Conservation (phyloP, 2,888 invertebrate species). For the Polydrusus tereticollis region DNA sequence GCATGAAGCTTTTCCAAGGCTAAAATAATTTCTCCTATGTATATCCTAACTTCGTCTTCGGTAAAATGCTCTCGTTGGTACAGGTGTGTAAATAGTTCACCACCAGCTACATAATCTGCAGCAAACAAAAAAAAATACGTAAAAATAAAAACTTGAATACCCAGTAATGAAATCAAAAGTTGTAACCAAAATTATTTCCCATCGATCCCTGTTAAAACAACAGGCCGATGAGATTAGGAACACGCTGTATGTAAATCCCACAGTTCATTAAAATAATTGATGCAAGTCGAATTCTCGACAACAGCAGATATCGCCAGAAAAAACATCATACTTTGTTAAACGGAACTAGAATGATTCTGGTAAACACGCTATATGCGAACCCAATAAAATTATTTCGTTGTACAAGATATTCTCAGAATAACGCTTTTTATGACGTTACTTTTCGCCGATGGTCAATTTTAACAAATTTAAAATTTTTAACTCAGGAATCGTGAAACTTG, state of each 20-base stretch:
- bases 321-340: neutral
- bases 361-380: neutral
- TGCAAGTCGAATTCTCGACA: neutral
- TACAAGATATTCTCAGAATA: neutral
- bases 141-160: neutral
- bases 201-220: no score
- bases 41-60: slow-evolving; percentile 90
- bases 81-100: slow-evolving; percentile 96
- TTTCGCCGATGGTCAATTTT: neutral
- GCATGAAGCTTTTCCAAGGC: slow-evolving; percentile 96
- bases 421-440: neutral
- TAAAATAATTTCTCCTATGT: slow-evolving; percentile 95
- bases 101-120: slow-evolving; percentile 97
- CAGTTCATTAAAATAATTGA: neutral
- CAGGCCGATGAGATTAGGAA: no score
- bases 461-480: neutral
- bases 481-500: no score
- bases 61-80: slow-evolving; percentile 94
- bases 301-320: neutral
- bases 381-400: neutral
- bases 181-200: no score
- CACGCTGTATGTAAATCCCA: neutral
- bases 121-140: slow-evolving; percentile 59
- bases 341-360: neutral
- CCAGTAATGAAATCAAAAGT: no score